These are phyloP conservation scores for Pitta sordida DNA, from an alignment of 2,113 vertebrate species.

Conservation along the genomic window DNA sequence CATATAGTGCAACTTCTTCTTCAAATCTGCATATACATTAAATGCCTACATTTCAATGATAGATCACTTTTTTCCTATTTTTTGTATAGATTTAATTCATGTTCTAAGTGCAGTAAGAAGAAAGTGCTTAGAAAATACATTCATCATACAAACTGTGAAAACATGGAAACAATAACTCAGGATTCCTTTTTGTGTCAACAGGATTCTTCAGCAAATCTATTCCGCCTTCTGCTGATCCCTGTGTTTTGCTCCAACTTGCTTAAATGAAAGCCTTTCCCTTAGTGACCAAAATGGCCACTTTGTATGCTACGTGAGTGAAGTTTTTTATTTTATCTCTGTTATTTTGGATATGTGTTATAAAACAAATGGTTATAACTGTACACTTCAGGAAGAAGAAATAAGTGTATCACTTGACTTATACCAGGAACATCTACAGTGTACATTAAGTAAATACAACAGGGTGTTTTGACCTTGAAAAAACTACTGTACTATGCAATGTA, in stretches of 20 bases:
- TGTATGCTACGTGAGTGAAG: constrained; percentile 24
- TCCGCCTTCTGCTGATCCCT: constrained; percentile 37
- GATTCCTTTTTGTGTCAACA: constrained; percentile 2
- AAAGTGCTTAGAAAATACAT: background rate
- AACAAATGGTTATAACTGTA: constrained; percentile 25
- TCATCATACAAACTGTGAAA: background rate
- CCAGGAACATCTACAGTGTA: background rate
- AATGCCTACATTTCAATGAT: background rate
- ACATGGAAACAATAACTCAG: background rate
- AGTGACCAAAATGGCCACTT: constrained; percentile 40
- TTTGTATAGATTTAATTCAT: background rate
- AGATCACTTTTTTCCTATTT: background rate
- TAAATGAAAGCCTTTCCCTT: constrained; percentile 41
- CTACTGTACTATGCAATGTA: background rate
- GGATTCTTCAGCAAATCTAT: background rate
- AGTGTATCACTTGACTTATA: background rate
- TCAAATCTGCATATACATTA: background rate
- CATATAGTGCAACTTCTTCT: background rate
- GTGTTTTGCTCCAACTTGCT: constrained; percentile 7
- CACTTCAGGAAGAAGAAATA: constrained; percentile 46
- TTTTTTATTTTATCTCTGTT: constrained; percentile 57
- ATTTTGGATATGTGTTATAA: constrained; percentile 1
- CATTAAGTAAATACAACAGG: background rate
- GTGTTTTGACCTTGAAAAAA: constrained; percentile 17
- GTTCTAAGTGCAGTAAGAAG: background rate